Evolutionary conservation across 2,797 vertebrate species (phyloP).

Genomic region (Anomalospiza imberbis): DNA sequence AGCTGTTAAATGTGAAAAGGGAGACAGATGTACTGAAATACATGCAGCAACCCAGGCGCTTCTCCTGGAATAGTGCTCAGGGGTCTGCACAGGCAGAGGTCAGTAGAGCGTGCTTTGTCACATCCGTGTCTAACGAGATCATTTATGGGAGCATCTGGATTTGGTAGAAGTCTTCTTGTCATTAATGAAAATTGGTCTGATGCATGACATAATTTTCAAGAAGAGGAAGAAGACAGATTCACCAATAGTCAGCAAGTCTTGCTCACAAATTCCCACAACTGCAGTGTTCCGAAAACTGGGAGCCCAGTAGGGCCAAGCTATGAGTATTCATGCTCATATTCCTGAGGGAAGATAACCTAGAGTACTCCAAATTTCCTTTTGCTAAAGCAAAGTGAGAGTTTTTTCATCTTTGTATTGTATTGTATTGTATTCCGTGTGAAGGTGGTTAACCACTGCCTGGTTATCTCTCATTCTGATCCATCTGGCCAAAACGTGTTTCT

Average conservation of each 20-base stretch:
- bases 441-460: neutral
- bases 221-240: neutral
- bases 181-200: neutral
- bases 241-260: neutral
- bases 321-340: neutral
- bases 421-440: neutral
- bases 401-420: neutral
- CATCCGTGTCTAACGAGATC: fast-evolving
- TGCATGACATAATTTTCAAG: neutral
- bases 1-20: neutral
- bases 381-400: neutral
- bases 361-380: neutral
- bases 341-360: neutral
- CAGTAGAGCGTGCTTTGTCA: neutral
- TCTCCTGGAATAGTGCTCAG: neutral
- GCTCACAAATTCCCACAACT: neutral
- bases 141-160: neutral
- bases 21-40: neutral
- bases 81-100: neutral
- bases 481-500: neutral
- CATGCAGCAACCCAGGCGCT: neutral
- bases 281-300: neutral
- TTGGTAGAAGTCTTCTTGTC: neutral
- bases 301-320: neutral
- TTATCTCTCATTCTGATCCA: neutral